Evolutionary conservation across 2,888 invertebrate genomes (phyloP), one percentile per base, ranked within the genome.

Genomic region (Cecidostiba fungosa): DNA sequence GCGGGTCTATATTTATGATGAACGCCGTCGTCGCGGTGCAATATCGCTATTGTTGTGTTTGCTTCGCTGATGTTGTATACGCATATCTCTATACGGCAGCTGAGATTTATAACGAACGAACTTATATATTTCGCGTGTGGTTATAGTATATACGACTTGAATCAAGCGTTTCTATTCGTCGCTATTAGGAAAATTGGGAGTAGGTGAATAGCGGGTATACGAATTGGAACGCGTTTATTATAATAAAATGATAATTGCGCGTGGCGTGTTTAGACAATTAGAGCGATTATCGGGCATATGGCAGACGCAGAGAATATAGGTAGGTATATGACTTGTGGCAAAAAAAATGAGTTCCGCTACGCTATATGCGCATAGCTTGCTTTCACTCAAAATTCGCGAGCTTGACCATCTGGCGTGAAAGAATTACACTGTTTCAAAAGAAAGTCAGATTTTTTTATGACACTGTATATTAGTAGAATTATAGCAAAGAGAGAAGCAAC

Each of bases 311-410:
- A 23, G n/a, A n/a, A n/a, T n/a, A n/a, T n/a, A n/a, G n/a, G n/a
- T n/a, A n/a, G n/a, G n/a, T n/a, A n/a, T n/a, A n/a, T n/a, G n/a
- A n/a, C n/a, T n/a, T n/a, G n/a, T n/a, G n/a, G n/a, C n/a, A n/a
- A 8, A 1, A 23, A 59, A 59, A 23, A 23, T 23, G 23, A 59
- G 6, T 23, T 8, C 5, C 59, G 10, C 59, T 19, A 23, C 12
- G 26, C 29, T 66, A 16, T 12, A 66, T 66, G 23, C 1, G 3
- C 0, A 26, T 8, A 23, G 6, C 29, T 26, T 3, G 66, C 66
- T 29, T 66, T 66, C 66, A 14, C 29, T 66, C 66, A 66, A 66
- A 59, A 66, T 66, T 66, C 66, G 29, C 66, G 29, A 26, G 29
- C 12, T 66, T 66, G 26, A 3, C 66, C 66, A 66, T 66, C 29